Evolutionary conservation across 2,113 vertebrate genomes (phyloP).

Genomic region (Suncus etruscus): DNA sequence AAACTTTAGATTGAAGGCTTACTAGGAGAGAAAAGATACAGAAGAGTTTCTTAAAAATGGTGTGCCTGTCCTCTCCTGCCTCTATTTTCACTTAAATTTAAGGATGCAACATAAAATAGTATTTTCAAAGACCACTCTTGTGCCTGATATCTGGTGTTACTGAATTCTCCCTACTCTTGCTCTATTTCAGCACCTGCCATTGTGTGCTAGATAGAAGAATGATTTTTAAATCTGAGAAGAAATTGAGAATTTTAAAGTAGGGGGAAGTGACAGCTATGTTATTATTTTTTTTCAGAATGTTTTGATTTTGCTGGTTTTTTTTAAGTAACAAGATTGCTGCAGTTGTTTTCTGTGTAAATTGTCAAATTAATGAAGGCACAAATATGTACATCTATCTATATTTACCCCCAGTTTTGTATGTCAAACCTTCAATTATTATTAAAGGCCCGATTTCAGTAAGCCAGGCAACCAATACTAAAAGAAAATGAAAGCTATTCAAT

Average conservation of each 20-base stretch:
- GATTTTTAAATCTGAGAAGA: constrained; percentile 61
- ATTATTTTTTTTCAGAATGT: neutral
- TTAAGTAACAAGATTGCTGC: constrained; percentile 8
- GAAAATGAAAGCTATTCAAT: constrained; percentile 70
- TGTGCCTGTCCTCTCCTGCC: neutral
- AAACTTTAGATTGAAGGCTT: neutral
- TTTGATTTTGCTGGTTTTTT: neutral
- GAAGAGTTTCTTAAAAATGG: neutral
- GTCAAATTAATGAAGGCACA: neutral
- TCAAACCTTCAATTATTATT: constrained; percentile 50
- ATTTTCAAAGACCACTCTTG: neutral
- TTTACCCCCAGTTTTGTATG: neutral
- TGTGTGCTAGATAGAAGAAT: constrained; percentile 4
- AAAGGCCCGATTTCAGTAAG: constrained; percentile 68
- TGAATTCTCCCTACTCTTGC: neutral
- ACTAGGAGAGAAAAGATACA: neutral
- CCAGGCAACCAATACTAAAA: constrained; percentile 27
- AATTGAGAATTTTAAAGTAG: constrained; percentile 42
- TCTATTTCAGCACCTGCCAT: neutral
- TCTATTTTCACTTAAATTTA: constrained; percentile 1
- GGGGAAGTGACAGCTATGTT: neutral
- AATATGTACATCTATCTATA: constrained; percentile 53
- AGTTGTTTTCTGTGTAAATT: constrained; percentile 34
- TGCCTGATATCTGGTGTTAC: neutral
- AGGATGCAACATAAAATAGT: neutral